Evolutionary conservation across 92 coral and sea anemone genomes (phyloP).

Genomic region (Zoanthus gigantus): DNA sequence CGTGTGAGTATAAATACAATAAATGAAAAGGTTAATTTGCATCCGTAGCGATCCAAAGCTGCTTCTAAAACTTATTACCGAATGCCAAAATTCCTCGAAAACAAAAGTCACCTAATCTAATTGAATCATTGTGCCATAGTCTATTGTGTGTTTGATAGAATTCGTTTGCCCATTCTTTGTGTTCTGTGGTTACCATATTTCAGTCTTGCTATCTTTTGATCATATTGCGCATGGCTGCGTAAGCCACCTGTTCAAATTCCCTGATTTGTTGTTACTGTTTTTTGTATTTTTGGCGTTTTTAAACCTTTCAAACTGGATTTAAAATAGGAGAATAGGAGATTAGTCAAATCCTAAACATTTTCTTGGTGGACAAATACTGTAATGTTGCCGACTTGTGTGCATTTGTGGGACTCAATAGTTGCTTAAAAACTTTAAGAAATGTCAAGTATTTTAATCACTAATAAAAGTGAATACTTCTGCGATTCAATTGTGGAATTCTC

Average conservation of each 20-base stretch:
- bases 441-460: slow-evolving; percentile 18
- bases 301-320: slow-evolving; percentile 11
- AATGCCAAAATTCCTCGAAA: not conserved
- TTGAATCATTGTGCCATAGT: not conserved
- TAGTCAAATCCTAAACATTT: not conserved
- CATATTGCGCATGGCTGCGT: slow-evolving; percentile 15
- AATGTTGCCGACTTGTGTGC: slow-evolving; percentile 13
- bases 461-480: slow-evolving; percentile 6
- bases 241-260: slow-evolving; percentile 21
- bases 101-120: slow-evolving; percentile 17
- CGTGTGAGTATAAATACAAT: slow-evolving; percentile 23
- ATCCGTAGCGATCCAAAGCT: not conserved
- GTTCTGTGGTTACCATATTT: not conserved
- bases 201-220: slow-evolving; percentile 1
- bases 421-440: not conserved
- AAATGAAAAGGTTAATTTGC: slow-evolving; percentile 19
- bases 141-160: not conserved
- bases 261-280: not conserved
- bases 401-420: not conserved
- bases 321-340: not conserved
- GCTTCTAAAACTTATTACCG: not conserved
- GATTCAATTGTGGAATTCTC: not conserved
- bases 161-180: not conserved
- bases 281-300: slow-evolving; percentile 32
- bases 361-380: not conserved